Evolutionary conservation across 1,140 invertebrate species (phyloP), one percentile per base, ranked within the genome.

Genomic region (Stenopsyche tienmushanensis): DNA sequence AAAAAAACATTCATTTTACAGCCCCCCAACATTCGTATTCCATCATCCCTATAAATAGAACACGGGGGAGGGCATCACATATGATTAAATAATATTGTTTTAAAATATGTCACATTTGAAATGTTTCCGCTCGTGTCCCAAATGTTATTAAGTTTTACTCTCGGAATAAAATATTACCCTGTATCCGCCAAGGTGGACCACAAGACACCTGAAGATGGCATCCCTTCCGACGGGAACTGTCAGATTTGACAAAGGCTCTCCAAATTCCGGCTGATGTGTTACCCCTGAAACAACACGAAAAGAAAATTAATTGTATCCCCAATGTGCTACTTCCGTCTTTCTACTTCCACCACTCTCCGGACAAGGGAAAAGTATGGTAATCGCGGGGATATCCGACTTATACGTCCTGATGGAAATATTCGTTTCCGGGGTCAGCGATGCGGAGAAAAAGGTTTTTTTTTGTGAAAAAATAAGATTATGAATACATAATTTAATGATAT

Each of bases 181-280:
- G 80, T 93, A 94, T 76, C 90, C 90, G 53, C 92, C 92, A 71
- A 95, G 85, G 79, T 93, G 90, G 72, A 89, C 85, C 47, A 96
- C 91, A 71, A 90, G 85, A 80, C 93, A 96, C 72, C 87, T 90
- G 77, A 96, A 93, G 53, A 86, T 89, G 50, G 92, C 92, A 77
- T 95, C 92, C 72, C 93, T 83, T 65, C 92, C 92, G 42, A 93
- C 83, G 57, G 91, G 83, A 23, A 94, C 85, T 21, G 93, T 94
- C 70, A 94, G 81, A 81, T 96, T 96, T 62, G 85, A 83, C 71
- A 95, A 88, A 34, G 88, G 87, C 71, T 91, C 88, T 29, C 85
- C 85, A 75, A 96, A 95, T 77, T 92, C 90, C 10, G 93, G 93
- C 72, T 89, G 87, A 76, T 85, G 87, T 67, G 85, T 85, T 26